A percentile compares a stretch with the other conserved stretches of the same genome.
Conservation (phyloP, 2,888 invertebrate species). For the Philonicus albiceps region DNA sequence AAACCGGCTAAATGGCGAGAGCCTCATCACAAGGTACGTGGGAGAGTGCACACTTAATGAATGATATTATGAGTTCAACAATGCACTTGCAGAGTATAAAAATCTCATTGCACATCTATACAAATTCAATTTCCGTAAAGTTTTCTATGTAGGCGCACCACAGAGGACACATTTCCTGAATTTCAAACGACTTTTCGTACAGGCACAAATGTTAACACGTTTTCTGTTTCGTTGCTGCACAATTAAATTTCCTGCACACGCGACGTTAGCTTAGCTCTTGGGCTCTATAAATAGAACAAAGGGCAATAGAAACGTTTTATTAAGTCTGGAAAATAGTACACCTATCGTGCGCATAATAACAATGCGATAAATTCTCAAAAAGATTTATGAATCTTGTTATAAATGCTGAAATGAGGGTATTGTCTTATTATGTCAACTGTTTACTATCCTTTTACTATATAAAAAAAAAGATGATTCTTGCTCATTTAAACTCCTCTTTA, state of each 20-base stretch:
- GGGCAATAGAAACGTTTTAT: background rate
- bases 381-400: background rate
- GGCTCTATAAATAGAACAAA: background rate
- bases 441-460: too few species aligned
- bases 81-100: background rate
- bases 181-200: background rate
- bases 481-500: too few species aligned
- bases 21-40: background rate
- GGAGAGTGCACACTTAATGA: background rate
- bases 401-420: background rate
- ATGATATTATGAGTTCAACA: background rate
- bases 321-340: background rate
- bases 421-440: background rate
- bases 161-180: background rate
- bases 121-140: background rate
- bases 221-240: background rate
- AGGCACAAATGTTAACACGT: background rate
- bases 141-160: background rate
- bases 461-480: too few species aligned
- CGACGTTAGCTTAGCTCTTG: background rate
- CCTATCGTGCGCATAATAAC: background rate
- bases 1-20: background rate
- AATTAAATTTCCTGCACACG: background rate
- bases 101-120: background rate
- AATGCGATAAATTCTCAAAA: background rate